phyloP scores from a whole-genome alignment of 2,888 invertebrate genomes.

The Trachelus iudaicus region DNA sequence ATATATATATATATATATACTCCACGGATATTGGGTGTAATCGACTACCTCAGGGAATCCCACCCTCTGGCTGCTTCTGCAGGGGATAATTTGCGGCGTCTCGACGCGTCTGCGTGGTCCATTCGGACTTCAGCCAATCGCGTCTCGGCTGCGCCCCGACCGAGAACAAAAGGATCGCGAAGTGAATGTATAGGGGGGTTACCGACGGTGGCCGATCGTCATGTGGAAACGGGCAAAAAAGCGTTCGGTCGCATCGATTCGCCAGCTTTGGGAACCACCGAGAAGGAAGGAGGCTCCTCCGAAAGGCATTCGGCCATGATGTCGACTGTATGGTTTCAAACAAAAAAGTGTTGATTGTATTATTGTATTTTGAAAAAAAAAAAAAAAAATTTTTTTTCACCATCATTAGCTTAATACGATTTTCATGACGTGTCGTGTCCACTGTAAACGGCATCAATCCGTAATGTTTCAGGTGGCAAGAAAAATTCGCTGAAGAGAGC shows the following conservation, averaged over 20 bases:
- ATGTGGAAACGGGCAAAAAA: not conserved
- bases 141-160: conserved; percentile 51
- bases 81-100: conserved; percentile 56
- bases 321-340: not conserved
- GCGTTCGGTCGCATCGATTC: conserved; percentile 24
- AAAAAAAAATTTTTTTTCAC: no score
- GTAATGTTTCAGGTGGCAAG: conserved; percentile 77
- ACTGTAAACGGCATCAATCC: not conserved
- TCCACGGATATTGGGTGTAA: conserved; percentile 39
- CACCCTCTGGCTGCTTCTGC: conserved; percentile 31
- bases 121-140: conserved; percentile 58
- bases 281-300: not conserved
- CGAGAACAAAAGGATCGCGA: conserved; percentile 57
- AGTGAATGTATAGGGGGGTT: conserved; percentile 13
- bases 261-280: not conserved
- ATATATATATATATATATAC: not conserved
- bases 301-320: not conserved
- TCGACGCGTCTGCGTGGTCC: conserved; percentile 60
- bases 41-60: conserved; percentile 52
- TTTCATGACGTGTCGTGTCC: not conserved
- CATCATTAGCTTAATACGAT: not conserved
- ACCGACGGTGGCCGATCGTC: conserved; percentile 15
- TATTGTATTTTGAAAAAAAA: not conserved
- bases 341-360: not conserved
- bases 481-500: conserved; percentile 83